Evolutionary conservation across 2,888 invertebrate species (phyloP).

Genomic region (Gerris lacustris): DNA sequence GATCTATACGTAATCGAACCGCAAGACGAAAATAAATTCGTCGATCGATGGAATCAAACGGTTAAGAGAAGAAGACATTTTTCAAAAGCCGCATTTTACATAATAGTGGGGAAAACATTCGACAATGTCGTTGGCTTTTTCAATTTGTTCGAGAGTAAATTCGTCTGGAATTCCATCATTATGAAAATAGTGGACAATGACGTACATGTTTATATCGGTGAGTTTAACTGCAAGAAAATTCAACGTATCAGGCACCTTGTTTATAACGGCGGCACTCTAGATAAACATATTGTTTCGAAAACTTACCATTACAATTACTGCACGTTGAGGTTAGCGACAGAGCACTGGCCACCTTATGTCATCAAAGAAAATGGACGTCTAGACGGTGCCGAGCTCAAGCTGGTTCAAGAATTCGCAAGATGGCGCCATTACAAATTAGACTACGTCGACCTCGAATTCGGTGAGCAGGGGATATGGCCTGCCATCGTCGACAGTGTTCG

Average conservation of each 20-base stretch:
- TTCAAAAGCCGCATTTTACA: background rate
- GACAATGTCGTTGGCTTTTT: background rate
- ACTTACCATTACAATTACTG: background rate
- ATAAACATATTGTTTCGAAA: background rate
- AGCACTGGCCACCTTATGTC: background rate
- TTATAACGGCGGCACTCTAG: background rate
- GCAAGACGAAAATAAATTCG: background rate
- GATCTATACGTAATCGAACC: background rate
- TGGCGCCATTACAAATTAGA: background rate
- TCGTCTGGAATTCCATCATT: background rate
- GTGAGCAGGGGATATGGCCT: background rate
- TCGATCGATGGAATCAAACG: background rate
- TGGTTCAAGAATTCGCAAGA: background rate
- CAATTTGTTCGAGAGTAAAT: background rate
- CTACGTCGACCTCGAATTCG: background rate
- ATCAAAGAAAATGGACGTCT: background rate
- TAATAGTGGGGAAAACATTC: background rate
- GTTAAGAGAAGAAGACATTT: background rate
- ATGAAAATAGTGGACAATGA: background rate
- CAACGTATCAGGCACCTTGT: background rate
- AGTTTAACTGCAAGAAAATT: background rate
- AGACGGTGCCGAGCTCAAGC: background rate
- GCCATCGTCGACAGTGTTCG: background rate
- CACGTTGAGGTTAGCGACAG: background rate
- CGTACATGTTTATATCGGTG: background rate